These are phyloP conservation scores for Agrotis puta DNA, from an alignment of 2,888 invertebrate genomes.

Conservation along the genomic window DNA sequence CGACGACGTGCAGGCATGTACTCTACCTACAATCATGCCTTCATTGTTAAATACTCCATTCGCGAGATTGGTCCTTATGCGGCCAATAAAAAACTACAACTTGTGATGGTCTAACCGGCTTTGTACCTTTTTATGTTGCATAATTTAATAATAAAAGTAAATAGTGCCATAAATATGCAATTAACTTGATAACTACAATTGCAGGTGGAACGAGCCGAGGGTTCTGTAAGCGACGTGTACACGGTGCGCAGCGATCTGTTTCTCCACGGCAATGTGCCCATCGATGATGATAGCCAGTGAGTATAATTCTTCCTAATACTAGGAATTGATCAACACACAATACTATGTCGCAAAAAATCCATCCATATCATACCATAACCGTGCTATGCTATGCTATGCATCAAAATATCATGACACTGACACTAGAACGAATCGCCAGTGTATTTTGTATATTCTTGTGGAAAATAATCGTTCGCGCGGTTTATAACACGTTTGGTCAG, in stretches of 20 bases:
- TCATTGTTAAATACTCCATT: not conserved
- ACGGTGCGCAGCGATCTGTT: conserved; percentile 87
- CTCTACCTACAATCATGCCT: not conserved
- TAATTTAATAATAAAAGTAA: no score
- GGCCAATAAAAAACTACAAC: not conserved
- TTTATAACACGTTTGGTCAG: no score
- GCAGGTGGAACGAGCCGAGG: conserved; percentile 82
- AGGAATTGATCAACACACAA: not conserved
- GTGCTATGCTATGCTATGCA: no score
- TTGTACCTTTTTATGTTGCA: not conserved
- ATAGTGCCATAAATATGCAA: not conserved
- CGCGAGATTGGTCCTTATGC: not conserved
- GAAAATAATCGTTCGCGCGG: no score
- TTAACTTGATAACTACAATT: conserved; percentile 26
- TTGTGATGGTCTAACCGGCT: not conserved
- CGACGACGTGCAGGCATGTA: conserved; percentile 74
- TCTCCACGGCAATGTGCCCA: conserved; percentile 84
- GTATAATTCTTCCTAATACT: conserved; percentile 61
- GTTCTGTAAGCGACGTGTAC: conserved; percentile 81
- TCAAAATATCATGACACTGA: no score
- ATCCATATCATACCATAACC: no score
- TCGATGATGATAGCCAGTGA: conserved; percentile 88
- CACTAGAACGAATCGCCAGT: no score
- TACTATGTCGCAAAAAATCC: no score
- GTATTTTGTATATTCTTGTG: no score